A percentile compares a stretch with the other conserved stretches of the same genome.
Evolutionary conservation across 2,113 vertebrate genomes (phyloP).

Genomic region (Equus przewalskii): DNA sequence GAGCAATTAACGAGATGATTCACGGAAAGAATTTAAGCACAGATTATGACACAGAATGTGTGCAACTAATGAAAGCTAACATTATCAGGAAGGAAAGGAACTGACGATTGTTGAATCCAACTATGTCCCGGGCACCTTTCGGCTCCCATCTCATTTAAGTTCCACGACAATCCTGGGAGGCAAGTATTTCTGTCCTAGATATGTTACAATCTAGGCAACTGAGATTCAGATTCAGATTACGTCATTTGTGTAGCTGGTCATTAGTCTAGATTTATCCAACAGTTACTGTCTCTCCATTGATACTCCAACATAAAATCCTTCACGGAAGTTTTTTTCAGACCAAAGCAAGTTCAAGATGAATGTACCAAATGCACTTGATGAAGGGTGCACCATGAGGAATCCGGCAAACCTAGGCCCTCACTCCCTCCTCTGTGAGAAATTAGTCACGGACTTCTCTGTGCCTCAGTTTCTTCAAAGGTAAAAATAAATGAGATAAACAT

Average conservation of each 20-base stretch:
- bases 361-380: background rate
- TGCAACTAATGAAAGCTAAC: background rate
- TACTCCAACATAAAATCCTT: background rate
- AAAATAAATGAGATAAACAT: slow-evolving; percentile 42
- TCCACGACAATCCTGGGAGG: background rate
- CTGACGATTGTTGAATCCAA: background rate
- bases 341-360: slow-evolving; percentile 23
- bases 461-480: background rate
- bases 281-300: background rate
- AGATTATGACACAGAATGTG: slow-evolving; percentile 20
- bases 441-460: background rate
- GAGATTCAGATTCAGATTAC: background rate
- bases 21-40: background rate
- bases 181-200: background rate
- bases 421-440: background rate
- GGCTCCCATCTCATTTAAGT: background rate
- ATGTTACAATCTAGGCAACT: background rate
- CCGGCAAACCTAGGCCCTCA: background rate
- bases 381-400: background rate
- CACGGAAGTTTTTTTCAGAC: background rate
- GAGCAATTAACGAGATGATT: slow-evolving; percentile 56
- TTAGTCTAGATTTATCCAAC: background rate
- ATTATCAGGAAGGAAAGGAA: background rate
- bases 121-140: background rate
- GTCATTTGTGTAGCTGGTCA: background rate